Evolutionary conservation across 35 echinoderm and acorn worm genomes (phyloP).

Genomic region (Apostichopus japonicus): DNA sequence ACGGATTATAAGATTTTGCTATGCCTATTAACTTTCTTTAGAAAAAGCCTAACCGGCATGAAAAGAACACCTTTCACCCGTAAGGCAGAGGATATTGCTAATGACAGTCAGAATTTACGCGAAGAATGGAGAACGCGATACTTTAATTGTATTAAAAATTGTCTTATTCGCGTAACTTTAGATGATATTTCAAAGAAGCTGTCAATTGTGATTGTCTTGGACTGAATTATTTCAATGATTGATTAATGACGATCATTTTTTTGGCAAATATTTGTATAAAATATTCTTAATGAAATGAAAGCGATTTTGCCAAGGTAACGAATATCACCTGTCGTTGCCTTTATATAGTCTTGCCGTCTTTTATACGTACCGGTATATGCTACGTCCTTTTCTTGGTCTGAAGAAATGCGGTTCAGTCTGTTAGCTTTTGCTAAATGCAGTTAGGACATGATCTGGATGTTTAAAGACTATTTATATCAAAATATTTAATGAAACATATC

Average conservation of each 20-base stretch:
- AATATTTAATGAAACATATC: no score
- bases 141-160: slow-evolving; percentile 4
- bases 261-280: no score
- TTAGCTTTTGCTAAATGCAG: no score
- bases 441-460: no score
- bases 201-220: not conserved
- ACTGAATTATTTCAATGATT: not conserved
- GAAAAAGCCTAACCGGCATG: not conserved
- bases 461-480: no score
- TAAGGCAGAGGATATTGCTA: not conserved
- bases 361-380: no score
- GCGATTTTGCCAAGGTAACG: no score
- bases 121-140: not conserved
- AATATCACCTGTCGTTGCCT: no score
- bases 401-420: no score
- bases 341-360: no score
- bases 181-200: not conserved
- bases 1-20: not conserved
- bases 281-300: no score
- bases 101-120: not conserved
- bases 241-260: not conserved
- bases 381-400: no score
- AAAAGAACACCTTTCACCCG: not conserved
- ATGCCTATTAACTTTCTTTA: not conserved
- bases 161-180: not conserved